Evolutionary conservation across 2,797 vertebrate genomes (phyloP).

Genomic region (Hemitrygon akajei): DNA sequence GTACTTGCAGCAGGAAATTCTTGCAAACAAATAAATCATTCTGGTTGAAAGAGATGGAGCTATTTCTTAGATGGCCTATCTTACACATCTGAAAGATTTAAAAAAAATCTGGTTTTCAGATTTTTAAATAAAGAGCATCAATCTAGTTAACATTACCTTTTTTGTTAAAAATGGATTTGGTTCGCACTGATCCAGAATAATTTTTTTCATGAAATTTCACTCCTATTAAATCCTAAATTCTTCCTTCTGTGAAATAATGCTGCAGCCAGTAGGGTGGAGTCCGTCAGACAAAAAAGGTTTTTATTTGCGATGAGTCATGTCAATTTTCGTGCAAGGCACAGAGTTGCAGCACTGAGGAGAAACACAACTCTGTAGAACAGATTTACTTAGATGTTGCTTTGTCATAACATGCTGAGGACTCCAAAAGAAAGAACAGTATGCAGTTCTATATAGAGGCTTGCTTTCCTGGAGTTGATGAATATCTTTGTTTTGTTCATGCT

Average conservation of each 20-base stretch:
- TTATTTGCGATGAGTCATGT: neutral
- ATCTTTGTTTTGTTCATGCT: slow-evolving; percentile 22
- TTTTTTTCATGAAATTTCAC: neutral
- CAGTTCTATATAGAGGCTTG: neutral
- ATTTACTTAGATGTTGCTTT: neutral
- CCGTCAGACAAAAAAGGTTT: neutral
- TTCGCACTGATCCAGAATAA: neutral
- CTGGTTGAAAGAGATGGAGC: neutral
- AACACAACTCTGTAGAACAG: neutral
- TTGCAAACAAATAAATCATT: neutral
- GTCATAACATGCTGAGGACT: neutral
- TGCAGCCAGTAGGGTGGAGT: neutral
- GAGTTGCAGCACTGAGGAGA: neutral
- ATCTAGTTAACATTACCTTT: neutral
- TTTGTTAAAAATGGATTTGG: neutral
- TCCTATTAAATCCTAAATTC: neutral
- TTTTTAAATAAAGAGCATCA: neutral
- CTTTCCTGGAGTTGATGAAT: slow-evolving; percentile 8
- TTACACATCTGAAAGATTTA: neutral
- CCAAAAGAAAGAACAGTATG: neutral
- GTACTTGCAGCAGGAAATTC: neutral
- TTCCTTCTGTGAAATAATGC: neutral
- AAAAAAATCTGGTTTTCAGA: neutral
- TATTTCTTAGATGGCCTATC: too few relatives aligned
- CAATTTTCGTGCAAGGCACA: neutral